Evolutionary conservation across 2,113 vertebrate genomes (phyloP), one percentile per base, ranked within the genome.

Genomic region (Rana temporaria): DNA sequence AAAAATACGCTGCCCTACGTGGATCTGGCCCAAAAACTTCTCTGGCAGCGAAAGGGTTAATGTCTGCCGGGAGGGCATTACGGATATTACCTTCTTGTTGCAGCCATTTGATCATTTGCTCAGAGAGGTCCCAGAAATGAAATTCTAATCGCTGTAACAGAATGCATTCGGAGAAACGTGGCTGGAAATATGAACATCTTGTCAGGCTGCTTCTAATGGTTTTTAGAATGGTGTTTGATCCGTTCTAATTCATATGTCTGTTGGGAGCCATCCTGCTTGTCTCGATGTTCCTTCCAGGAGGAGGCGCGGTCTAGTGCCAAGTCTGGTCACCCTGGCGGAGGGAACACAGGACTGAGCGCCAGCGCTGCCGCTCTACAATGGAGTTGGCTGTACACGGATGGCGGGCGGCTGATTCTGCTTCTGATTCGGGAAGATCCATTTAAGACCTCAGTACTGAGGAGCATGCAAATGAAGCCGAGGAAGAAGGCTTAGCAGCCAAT

Each of bases 311-410:
- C 84, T 38, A 20, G 75, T 86, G 67, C 86, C 85, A 87, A 15
- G 74, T 19, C 82, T 79, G 81, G 84, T 84, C 75, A 68, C 68
- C 73, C 62, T 86, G 85, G 84, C 81, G 62, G 82, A 79, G 60
- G 24, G 53, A 81, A 86, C 87, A 59, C 60, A 88, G 26, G 85
- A 69, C 48, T 84, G 53, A 71, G 78, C 88, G 87, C 87, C 88
- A 87, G 42, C 82, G 34, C 18, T 56, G 67, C 90, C 85, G 89
- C 85, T 91, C 89, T 89, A 68, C 84, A 87, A 76, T 86, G 48
- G 68, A 12, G 84, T 70, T 87, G 73, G 65, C 78, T 88, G 78
- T 79, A 82, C 85, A 87, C 86, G 89, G 81, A 83, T 80, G 67
- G 84, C 30, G 67, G 67, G 84, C 30, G 67, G 84, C 30, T 48